Percentiles rank a stretch among this genome's conserved stretches.
Evolutionary conservation across 1,140 invertebrate species (phyloP).

Genomic region (Drosophila sucinea): DNA sequence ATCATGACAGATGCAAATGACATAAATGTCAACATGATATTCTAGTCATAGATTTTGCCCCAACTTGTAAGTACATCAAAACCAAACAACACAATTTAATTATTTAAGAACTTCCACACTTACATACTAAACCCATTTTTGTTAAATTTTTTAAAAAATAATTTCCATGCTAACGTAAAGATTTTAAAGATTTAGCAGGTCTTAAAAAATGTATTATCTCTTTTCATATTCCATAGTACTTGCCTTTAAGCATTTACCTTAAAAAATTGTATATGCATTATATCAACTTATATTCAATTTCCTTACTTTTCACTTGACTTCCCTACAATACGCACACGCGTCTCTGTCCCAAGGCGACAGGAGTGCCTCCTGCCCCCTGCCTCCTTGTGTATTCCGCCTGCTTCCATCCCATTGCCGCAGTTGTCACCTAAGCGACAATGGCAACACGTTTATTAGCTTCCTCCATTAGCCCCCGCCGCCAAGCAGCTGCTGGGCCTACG

Average conservation of each 20-base stretch:
- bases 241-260: conserved; percentile 10
- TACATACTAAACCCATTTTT: too few relatives aligned
- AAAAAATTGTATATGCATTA: conserved; percentile 28
- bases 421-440: conserved; percentile 59
- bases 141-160: too few relatives aligned
- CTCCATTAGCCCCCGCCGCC: conserved; percentile 3
- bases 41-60: too few relatives aligned
- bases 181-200: neutral
- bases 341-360: conserved; percentile 9
- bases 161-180: neutral
- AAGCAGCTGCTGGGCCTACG: conserved; percentile 21
- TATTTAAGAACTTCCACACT: too few relatives aligned
- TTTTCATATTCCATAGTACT: conserved; percentile 24
- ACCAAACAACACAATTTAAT: too few relatives aligned
- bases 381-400: neutral
- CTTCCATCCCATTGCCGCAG: conserved; percentile 12
- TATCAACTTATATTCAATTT: conserved; percentile 65
- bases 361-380: neutral
- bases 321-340: conserved; percentile 19
- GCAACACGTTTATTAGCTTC: conserved; percentile 64
- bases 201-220: neutral
- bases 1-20: too few relatives aligned
- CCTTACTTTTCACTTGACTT: conserved; percentile 51
- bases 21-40: too few relatives aligned
- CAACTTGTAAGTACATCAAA: too few relatives aligned